phyloP scores from a whole-genome alignment of 2,113 vertebrate genomes.

The Vulpes lagopus region DNA sequence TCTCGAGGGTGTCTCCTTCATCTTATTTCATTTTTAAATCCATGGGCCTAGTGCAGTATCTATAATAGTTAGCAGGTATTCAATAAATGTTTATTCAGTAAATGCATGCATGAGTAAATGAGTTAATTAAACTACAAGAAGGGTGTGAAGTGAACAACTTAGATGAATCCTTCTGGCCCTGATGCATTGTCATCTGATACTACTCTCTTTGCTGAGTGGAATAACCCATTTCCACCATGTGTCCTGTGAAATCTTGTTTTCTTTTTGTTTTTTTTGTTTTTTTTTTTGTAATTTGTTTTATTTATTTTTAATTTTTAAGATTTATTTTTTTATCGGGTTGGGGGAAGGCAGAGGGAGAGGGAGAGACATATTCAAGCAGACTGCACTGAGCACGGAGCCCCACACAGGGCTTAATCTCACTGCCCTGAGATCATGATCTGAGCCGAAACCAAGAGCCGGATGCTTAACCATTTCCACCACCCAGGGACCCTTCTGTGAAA shows the following conservation, averaged over 20 bases:
- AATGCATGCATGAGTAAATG: not conserved
- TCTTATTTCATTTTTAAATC: slow-evolving; percentile 27
- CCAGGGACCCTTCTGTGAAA: not conserved
- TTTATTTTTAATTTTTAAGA: not conserved
- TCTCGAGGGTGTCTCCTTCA: not conserved
- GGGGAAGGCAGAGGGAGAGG: not conserved
- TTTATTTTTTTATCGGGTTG: not conserved
- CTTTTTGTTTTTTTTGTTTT: not conserved
- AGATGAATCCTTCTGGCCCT: not conserved
- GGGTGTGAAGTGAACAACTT: not conserved
- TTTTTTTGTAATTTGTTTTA: not conserved
- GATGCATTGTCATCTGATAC: not conserved
- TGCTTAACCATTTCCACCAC: not conserved
- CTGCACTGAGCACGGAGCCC: not conserved
- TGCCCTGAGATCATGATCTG: not conserved
- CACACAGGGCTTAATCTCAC: not conserved
- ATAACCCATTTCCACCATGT: not conserved
- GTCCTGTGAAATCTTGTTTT: not conserved
- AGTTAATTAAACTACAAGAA: not conserved
- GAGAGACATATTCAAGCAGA: not conserved
- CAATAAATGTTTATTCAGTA: not conserved
- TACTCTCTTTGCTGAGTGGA: not conserved
- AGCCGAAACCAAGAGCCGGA: not conserved
- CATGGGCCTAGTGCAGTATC: not conserved
- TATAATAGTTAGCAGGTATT: not conserved